Conservation (phyloP, 2,113 vertebrate genomes). For the Aegithalos caudatus region DNA sequence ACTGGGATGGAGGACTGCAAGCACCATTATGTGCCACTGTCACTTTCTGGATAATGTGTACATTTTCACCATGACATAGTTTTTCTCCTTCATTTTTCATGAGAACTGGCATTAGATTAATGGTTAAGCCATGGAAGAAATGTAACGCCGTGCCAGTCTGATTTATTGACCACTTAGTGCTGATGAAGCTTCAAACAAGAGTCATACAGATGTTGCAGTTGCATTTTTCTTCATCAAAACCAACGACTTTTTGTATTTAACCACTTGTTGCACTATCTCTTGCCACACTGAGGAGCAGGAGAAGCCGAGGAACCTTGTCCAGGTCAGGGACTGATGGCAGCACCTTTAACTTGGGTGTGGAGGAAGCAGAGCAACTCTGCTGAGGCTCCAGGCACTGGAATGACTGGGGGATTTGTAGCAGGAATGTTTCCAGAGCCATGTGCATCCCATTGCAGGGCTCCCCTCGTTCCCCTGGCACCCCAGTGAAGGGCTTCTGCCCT, state of each 20-base stretch:
- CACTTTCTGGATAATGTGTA: constrained; percentile 61
- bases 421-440: neutral
- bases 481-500: neutral
- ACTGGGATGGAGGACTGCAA: constrained; percentile 48
- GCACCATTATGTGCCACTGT: constrained; percentile 35
- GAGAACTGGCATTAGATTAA: constrained; percentile 81
- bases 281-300: neutral
- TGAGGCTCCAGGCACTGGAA: neutral
- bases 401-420: rapidly evolving
- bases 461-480: neutral
- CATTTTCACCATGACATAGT: constrained; percentile 45
- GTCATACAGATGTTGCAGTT: constrained; percentile 86
- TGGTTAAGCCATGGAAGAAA: constrained; percentile 80
- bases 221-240: constrained; percentile 88
- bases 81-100: constrained; percentile 79
- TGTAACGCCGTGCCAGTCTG: constrained; percentile 79
- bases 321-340: neutral
- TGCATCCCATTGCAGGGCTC: neutral
- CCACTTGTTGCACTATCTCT: neutral
- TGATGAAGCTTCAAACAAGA: constrained; percentile 95
- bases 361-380: neutral
- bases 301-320: neutral
- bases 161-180: constrained; percentile 97
- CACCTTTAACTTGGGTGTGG: rapidly evolving
- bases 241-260: constrained; percentile 42